phyloP scores from a whole-genome alignment of 1,140 invertebrate genomes.

The Bombus pascuorum region DNA sequence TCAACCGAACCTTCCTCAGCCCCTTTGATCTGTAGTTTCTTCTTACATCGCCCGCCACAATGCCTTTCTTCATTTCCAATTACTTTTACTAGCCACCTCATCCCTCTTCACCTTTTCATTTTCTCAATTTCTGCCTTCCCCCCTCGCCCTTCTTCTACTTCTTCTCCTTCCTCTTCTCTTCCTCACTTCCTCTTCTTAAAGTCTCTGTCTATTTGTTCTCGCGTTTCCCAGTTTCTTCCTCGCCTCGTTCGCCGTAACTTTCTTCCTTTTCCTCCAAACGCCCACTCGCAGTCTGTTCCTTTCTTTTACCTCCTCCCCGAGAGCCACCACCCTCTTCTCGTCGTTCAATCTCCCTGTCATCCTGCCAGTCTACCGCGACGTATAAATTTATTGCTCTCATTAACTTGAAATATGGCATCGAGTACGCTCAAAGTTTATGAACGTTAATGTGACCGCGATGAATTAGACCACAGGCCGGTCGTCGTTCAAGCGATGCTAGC shows the following conservation, averaged over 20 bases:
- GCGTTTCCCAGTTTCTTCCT: neutral
- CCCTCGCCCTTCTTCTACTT: neutral
- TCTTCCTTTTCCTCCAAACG: conserved; percentile 27
- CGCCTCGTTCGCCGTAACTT: neutral
- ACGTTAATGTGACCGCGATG: conserved; percentile 71
- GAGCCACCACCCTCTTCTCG: conserved; percentile 16
- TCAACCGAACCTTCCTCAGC: neutral
- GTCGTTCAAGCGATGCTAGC: conserved; percentile 47
- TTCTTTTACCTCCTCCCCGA: neutral
- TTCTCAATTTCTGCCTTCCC: neutral
- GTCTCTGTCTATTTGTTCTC: neutral
- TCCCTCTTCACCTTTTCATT: neutral
- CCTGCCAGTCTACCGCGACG: conserved; percentile 67
- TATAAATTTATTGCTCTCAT: conserved; percentile 77
- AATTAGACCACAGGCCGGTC: conserved; percentile 55
- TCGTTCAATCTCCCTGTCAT: conserved; percentile 69
- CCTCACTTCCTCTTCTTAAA: neutral
- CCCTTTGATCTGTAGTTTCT: neutral
- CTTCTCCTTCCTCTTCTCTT: neutral
- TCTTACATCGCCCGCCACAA: conserved; percentile 13
- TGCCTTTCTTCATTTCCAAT: conserved; percentile 33
- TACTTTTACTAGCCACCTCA: conserved; percentile 26
- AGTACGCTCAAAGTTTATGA: conserved; percentile 74
- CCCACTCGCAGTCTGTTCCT: neutral
- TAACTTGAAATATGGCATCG: conserved; percentile 74